A percentile compares a stretch with the other conserved stretches of the same genome.
These are phyloP conservation scores for Drosophila kurseongensis DNA, from an alignment of 1,140 invertebrate species.

Conservation along the genomic window DNA sequence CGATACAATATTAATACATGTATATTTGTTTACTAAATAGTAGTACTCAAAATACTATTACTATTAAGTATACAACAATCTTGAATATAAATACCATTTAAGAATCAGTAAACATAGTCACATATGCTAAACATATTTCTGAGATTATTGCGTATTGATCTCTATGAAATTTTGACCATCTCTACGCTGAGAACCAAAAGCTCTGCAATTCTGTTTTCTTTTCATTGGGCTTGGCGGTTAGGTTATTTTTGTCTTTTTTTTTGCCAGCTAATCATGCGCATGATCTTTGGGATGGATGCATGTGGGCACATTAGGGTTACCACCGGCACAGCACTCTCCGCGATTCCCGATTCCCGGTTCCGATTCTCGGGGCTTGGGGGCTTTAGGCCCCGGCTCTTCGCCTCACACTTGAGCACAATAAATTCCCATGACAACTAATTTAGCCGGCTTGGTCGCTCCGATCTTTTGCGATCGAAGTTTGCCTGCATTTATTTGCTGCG, in stretches of 20 bases:
- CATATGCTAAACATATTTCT: neutral
- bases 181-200: slow-evolving; percentile 27
- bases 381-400: neutral
- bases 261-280: slow-evolving; percentile 69
- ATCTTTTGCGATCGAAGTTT: slow-evolving; percentile 49
- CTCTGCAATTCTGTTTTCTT: slow-evolving; percentile 9
- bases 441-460: slow-evolving; percentile 59
- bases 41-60: too few species aligned
- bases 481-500: slow-evolving; percentile 50
- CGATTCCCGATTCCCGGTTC: slow-evolving; percentile 11
- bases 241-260: slow-evolving; percentile 21
- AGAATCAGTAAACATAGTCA: neutral
- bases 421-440: slow-evolving; percentile 83
- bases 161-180: slow-evolving; percentile 9
- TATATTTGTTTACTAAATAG: too few species aligned
- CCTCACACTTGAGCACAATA: slow-evolving; percentile 71
- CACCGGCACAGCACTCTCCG: slow-evolving; percentile 3
- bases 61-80: too few species aligned
- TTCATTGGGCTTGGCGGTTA: slow-evolving; percentile 8
- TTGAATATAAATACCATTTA: too few species aligned
- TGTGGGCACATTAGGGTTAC: slow-evolving; percentile 51
- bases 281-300: slow-evolving; percentile 61
- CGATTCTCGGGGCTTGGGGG: slow-evolving; percentile 1
- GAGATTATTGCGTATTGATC: neutral
- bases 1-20: too few species aligned